Evolutionary conservation across 2,888 invertebrate genomes (phyloP).

Genomic region (Drosophila peninsularis): DNA sequence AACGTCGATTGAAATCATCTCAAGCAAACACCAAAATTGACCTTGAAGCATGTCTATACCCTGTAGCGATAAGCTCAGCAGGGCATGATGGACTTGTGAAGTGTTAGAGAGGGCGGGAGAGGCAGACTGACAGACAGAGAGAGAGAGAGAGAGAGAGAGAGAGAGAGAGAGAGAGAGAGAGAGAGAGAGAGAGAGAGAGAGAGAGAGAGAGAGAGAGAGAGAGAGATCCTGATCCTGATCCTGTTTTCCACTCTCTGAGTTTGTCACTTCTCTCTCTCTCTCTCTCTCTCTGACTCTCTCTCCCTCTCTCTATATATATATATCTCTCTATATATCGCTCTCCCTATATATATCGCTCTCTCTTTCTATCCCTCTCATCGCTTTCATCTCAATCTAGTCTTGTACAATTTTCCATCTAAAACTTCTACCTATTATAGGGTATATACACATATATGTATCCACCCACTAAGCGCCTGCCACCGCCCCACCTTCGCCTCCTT

Average conservation of each 20-base stretch:
- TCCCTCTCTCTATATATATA: no score
- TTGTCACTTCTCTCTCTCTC: background rate
- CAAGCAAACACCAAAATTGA: background rate
- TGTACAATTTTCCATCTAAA: background rate
- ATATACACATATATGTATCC: background rate
- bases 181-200: no score
- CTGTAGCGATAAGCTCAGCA: background rate
- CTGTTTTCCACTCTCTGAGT: background rate
- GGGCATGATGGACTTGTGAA: no score
- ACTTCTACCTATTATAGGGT: constrained; percentile 1
- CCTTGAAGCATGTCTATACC: constrained; percentile 5
- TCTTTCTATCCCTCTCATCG: background rate
- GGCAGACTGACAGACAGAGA: background rate
- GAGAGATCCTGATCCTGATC: no score
- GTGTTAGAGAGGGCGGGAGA: no score
- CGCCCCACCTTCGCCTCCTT: background rate
- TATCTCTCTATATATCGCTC: background rate
- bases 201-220: no score
- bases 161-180: no score
- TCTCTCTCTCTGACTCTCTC: background rate
- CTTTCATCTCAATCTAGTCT: background rate
- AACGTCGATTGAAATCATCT: background rate
- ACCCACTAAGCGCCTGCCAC: background rate
- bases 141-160: background rate
- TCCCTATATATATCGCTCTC: background rate